Evolutionary conservation across 1,140 invertebrate genomes (phyloP), one percentile per base, ranked within the genome.

Genomic region (Cyphomyrmex costatus): DNA sequence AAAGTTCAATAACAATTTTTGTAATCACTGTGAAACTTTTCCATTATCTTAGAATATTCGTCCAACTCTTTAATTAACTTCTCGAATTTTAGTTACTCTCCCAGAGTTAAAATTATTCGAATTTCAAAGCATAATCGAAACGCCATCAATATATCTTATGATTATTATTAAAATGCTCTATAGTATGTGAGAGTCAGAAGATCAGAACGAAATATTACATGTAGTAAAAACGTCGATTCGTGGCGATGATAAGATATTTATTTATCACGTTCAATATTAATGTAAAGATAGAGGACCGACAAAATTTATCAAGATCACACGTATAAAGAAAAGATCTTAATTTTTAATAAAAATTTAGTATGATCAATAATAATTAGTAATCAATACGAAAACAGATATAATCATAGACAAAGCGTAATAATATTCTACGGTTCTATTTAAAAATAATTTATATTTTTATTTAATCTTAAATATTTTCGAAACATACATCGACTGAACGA

Each of bases 161-260:
- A 88, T 61, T 58, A 68, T 46, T 42, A 79, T 49, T 42, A 87
- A n/a, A 36, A 88, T 53, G 42, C 53, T 21, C 49, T 42, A n/a
- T n/a, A 27, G 10, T 74, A 58, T 70, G 27, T 21, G 68, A 89
- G 53, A 16, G n/a, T 83, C 21, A 42, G 21, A 60, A 27, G 16
- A n/a, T 83, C 21, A 42, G 21, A 60, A 27, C 33, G n/a, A 78
- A 82, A 46, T 16, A 0, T 66, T 74, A 42, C 77, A 30, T 42
- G 7, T 61, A 70, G 46, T 74, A 42, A 70, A 86, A 86, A 86
- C 49, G 60, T 88, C 88, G 88, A 82, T 82, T 89, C 83, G 88
- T 82, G 88, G 30, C 70, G 83, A 19, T 12, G 10, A 78, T 24
- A 21, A 71, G 66, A 24, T 79, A 68, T 53, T 63, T 77, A 61